phyloP scores from a whole-genome alignment of 2,113 vertebrate genomes.

The Probosciger aterrimus region DNA sequence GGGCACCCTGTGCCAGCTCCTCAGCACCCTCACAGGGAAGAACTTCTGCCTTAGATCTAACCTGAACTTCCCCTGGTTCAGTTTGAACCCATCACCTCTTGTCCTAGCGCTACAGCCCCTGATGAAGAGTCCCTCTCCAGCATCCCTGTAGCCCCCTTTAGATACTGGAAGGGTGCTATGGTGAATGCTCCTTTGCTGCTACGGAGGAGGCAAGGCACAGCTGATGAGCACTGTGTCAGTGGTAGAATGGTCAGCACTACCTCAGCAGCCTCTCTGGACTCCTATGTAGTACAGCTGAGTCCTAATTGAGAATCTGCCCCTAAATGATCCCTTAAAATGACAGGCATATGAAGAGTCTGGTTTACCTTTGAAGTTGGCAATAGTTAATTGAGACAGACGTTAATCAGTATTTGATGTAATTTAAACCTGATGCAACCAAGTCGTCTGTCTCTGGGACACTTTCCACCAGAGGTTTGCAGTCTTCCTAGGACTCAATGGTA shows the following conservation, averaged over 20 bases:
- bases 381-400: conserved; percentile 13
- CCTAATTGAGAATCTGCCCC: neutral
- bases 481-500: conserved; percentile 34
- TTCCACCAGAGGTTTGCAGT: conserved; percentile 15
- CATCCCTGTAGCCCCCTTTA: neutral
- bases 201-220: neutral
- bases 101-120: neutral
- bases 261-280: neutral
- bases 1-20: too few relatives aligned
- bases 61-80: neutral
- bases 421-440: conserved; percentile 50
- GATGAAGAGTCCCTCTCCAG: neutral
- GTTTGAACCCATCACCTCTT: neutral
- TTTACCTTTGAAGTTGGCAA: neutral
- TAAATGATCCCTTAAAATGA: neutral
- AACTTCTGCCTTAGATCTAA: neutral
- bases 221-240: too few relatives aligned
- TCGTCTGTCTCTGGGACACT: conserved; percentile 61
- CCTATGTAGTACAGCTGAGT: neutral
- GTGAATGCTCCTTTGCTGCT: neutral
- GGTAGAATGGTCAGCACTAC: neutral
- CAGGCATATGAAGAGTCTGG: neutral
- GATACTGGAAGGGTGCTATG: neutral
- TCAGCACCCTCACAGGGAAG: neutral
- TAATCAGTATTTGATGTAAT: conserved; percentile 59